Evolutionary conservation across 2,797 vertebrate genomes (phyloP).

Genomic region (Malacoctenus gilli): DNA sequence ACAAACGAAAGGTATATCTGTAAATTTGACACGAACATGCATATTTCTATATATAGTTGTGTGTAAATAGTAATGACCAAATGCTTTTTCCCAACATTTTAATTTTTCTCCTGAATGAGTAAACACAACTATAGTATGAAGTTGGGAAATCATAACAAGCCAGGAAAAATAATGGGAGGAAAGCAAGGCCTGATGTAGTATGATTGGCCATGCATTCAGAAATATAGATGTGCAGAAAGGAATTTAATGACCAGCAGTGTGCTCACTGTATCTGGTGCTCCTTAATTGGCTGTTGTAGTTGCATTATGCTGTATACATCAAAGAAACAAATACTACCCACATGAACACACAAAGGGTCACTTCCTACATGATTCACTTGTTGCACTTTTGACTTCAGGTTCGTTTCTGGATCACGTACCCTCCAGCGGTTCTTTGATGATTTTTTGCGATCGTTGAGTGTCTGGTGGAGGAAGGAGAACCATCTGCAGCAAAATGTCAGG

Average conservation of each 20-base stretch:
- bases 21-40: neutral
- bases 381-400: conserved; percentile 64
- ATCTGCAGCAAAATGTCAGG: conserved; percentile 73
- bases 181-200: neutral
- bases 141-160: neutral
- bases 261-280: neutral
- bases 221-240: neutral
- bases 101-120: neutral
- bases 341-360: conserved; percentile 37
- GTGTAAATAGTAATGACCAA: neutral
- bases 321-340: conserved; percentile 28
- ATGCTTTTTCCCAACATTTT: neutral
- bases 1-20: neutral
- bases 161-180: neutral
- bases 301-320: conserved; percentile 2
- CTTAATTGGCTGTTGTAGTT: conserved; percentile 25
- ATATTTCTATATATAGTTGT: neutral
- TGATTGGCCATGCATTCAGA: neutral
- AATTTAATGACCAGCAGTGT: conserved; percentile 2
- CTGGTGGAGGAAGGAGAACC: conserved; percentile 61
- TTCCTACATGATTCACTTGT: conserved; percentile 43
- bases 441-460: conserved; percentile 59
- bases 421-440: conserved; percentile 70
- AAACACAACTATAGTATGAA: neutral
- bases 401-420: conserved; percentile 47